Evolutionary conservation across 2,797 vertebrate species (phyloP).

Genomic region (Brachyrhaphis roseni): DNA sequence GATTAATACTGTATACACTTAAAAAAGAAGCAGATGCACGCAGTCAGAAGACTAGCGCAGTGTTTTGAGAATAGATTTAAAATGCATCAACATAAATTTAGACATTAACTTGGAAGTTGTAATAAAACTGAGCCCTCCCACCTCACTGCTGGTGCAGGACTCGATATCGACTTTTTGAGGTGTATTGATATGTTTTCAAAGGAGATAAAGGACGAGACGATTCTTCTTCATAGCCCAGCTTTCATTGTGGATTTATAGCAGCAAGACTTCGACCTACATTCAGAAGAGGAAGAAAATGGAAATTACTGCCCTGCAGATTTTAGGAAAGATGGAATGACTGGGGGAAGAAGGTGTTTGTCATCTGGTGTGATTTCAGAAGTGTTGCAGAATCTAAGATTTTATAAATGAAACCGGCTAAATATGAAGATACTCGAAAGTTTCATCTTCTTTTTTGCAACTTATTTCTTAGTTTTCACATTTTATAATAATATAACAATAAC

Average conservation of each 20-base stretch:
- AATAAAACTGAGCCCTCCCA: neutral
- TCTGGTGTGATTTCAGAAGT: neutral
- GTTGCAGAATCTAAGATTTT: neutral
- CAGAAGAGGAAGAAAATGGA: slow-evolving; percentile 10
- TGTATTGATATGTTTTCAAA: slow-evolving; percentile 16
- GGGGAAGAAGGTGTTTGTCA: slow-evolving; percentile 13
- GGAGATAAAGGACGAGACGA: slow-evolving; percentile 10
- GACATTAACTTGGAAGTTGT: neutral
- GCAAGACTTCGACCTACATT: slow-evolving; percentile 21
- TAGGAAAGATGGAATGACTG: slow-evolving; percentile 15
- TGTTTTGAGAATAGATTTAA: neutral
- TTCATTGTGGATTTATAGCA: slow-evolving; percentile 17
- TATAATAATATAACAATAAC: neutral
- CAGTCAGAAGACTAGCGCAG: neutral
- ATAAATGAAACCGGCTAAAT: neutral
- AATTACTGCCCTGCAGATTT: slow-evolving; percentile 10
- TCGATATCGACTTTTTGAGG: slow-evolving; percentile 6
- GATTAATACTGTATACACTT: neutral
- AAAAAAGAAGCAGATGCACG: neutral
- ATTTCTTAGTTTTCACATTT: neutral
- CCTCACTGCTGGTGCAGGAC: neutral
- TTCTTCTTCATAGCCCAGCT: slow-evolving; percentile 12
- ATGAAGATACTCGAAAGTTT: neutral
- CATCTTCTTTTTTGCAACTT: neutral
- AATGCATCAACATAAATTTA: neutral